Percentiles rank a stretch among this genome's conserved stretches.
Conservation (phyloP, 2,113 vertebrate genomes). For the Ptilorrhoa leucosticta region DNA sequence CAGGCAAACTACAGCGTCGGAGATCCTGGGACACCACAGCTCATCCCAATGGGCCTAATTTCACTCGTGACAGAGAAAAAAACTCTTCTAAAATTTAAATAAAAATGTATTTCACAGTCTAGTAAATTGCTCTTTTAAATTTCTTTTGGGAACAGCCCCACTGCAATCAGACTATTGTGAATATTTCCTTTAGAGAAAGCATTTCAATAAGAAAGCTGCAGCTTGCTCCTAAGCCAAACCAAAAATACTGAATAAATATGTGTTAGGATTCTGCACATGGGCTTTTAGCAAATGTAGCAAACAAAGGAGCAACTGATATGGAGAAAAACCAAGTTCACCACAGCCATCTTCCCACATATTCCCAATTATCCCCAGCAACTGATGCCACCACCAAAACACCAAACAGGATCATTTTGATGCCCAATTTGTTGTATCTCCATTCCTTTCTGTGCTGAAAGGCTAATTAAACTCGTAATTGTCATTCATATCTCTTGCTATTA, state of each 20-base stretch:
- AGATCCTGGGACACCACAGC: background rate
- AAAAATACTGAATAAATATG: background rate
- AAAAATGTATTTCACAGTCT: background rate
- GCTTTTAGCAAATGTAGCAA: background rate
- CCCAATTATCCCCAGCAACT: background rate
- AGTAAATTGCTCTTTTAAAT: background rate
- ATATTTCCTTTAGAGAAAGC: background rate
- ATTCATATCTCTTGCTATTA: constrained; percentile 13
- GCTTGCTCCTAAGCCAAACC: background rate
- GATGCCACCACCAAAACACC: background rate
- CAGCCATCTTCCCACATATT: background rate
- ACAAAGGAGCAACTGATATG: background rate
- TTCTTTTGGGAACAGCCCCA: background rate
- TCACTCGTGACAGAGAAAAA: background rate
- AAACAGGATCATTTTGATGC: background rate
- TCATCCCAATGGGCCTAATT: background rate
- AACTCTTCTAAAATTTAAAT: background rate
- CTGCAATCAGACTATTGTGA: background rate
- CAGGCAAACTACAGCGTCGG: background rate
- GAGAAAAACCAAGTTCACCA: background rate
- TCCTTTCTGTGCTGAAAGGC: background rate
- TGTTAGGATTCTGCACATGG: background rate
- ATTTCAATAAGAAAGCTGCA: background rate
- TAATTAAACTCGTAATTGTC: constrained; percentile 44
- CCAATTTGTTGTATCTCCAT: background rate